These are phyloP conservation scores for Neoscelio sp. DNA, from an alignment of 2,888 invertebrate genomes.

Conservation along the genomic window DNA sequence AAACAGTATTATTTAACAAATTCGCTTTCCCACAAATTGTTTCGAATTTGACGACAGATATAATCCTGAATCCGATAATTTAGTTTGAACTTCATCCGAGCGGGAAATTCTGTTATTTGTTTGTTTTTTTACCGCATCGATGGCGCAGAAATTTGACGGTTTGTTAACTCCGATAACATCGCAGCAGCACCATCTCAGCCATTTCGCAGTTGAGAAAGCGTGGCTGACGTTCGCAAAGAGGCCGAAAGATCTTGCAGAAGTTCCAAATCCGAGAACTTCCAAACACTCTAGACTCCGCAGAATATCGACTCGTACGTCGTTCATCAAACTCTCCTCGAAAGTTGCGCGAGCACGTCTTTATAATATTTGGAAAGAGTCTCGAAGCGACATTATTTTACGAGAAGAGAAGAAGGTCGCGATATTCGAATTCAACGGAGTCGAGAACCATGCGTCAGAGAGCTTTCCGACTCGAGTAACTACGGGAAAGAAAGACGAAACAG, in stretches of 20 bases:
- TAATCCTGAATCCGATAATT: conserved; percentile 27
- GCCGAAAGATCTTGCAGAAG: conserved; percentile 67
- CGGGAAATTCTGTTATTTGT: conserved; percentile 53
- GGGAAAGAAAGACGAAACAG: conserved; percentile 47
- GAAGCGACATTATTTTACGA: conserved; percentile 65
- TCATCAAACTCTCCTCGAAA: conserved; percentile 68
- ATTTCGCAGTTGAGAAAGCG: conserved; percentile 67
- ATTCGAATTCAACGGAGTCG: conserved; percentile 57
- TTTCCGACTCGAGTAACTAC: conserved; percentile 45
- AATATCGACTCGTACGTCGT: conserved; percentile 69
- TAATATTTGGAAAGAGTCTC: conserved; percentile 68
- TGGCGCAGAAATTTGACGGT: conserved; percentile 64
- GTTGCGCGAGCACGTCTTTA: conserved; percentile 66
- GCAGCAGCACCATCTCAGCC: conserved; percentile 61
- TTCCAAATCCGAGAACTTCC: conserved; percentile 67
- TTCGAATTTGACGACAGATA: no score
- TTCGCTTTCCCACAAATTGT: no score
- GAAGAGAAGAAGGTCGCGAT: conserved; percentile 31
- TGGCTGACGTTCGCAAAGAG: conserved; percentile 68
- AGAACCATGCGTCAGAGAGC: conserved; percentile 53
- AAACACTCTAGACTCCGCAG: conserved; percentile 61
- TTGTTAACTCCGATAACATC: conserved; percentile 62
- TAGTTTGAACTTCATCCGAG: conserved; percentile 52
- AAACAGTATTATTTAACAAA: no score
- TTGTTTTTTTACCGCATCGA: conserved; percentile 49